Evolutionary conservation across 1,140 invertebrate genomes (phyloP).

Genomic region (Globodera rostochiensis): DNA sequence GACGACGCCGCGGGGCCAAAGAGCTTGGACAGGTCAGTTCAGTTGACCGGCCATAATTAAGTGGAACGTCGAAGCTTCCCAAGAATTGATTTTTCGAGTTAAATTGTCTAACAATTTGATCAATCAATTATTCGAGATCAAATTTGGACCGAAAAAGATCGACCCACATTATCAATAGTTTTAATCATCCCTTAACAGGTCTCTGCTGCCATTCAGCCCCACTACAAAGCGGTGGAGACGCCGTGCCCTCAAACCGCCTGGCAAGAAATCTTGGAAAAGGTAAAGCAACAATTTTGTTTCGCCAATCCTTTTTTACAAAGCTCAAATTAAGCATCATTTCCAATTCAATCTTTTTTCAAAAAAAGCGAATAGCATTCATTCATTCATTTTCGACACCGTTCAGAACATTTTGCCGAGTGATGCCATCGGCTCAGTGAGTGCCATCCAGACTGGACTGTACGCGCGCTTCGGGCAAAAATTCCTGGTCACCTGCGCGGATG

Average conservation of each 20-base stretch:
- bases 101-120: too few relatives aligned
- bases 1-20: neutral
- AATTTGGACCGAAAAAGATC: too few relatives aligned
- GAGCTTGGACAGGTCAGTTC: neutral
- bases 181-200: neutral
- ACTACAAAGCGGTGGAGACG: constrained; percentile 23
- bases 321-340: too few relatives aligned
- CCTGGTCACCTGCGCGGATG: constrained; percentile 26
- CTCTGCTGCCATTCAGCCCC: constrained; percentile 20
- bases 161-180: neutral
- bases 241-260: constrained; percentile 36
- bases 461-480: constrained; percentile 24
- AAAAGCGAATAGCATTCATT: too few relatives aligned
- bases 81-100: too few relatives aligned
- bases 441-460: constrained; percentile 29
- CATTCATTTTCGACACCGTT: neutral
- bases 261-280: constrained; percentile 31
- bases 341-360: too few relatives aligned
- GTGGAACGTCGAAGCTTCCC: too few relatives aligned
- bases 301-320: neutral
- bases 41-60: too few relatives aligned
- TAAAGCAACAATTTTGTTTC: neutral
- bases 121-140: too few relatives aligned
- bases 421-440: constrained; percentile 22
- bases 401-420: constrained; percentile 25